Base-by-base conservation (phyloP, 2,113 vertebrate genomes). In the Pteropus alecto region DNA sequence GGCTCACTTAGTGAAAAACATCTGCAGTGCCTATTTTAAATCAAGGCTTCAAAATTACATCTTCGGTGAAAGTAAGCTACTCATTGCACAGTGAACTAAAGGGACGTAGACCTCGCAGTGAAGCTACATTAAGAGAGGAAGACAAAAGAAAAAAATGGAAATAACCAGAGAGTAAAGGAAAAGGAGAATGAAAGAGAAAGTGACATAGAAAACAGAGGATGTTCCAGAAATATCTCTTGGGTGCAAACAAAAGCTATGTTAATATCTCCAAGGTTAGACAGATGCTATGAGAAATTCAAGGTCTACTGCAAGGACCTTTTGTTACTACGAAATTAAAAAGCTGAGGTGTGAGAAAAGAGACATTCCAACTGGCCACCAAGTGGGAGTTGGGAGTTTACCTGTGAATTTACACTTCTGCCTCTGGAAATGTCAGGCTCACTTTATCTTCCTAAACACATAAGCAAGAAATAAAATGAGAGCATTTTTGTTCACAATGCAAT, bases 1-100 rank as follows among this genome's bases (percentile, higher is more conserved):
- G 97, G 71, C 83, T 97, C 97, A n/a, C 96, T 98, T 71, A 41
- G 79, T 89, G 94, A 95, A 98, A 98, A 97, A 98, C 5, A 93
- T 98, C 97, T 98, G 98, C 97, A 96, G 90, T 91, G 96, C 54
- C 97, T 98, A 98, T 98, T 98, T 98, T 98, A 98, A 98, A 98
- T 93, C 87, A 79, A 95, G 90, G 90, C 94, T 74, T 96, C 91
- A 96, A 97, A 97, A 97, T 97, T 97, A 97, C 88, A 94, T 94
- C 97, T 98, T 98, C 68, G 79, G 63, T 97, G 94, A 97, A 97
- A 98, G 95, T 85, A 98, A 98, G 81, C 46, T 97, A 88, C 97
- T 97, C 78, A 94, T 68, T 87, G 93, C 71, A 95, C 68, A 94
- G 51, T 54, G 68, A 98, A 95, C 51, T 76, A 95, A 98, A 97